Evolutionary conservation across 2,888 invertebrate species (phyloP).

Genomic region (Conomelus anceps): DNA sequence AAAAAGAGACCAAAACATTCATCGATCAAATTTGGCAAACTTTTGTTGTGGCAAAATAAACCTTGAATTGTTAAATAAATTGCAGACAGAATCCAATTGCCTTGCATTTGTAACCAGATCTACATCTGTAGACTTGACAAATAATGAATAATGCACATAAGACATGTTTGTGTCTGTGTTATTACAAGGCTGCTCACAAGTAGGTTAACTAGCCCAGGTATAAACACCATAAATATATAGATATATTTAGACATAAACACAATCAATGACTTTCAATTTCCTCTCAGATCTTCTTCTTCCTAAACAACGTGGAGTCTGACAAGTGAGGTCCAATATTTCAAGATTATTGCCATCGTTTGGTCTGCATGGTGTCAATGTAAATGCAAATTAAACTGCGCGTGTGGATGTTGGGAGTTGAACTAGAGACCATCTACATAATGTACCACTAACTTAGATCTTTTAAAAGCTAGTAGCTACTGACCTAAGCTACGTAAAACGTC

Average conservation of each 20-base stretch:
- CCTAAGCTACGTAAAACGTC: neutral
- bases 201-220: neutral
- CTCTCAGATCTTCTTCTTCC: neutral
- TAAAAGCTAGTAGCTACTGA: neutral
- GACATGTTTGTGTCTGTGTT: neutral
- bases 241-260: too few species aligned
- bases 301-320: neutral
- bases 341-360: neutral
- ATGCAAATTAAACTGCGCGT: neutral
- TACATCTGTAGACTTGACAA: neutral
- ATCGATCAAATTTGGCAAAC: too few species aligned
- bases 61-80: neutral
- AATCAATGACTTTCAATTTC: neutral
- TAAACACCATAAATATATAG: neutral
- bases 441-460: neutral
- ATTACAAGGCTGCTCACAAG: neutral
- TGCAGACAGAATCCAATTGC: neutral
- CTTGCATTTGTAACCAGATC: neutral
- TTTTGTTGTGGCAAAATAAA: too few species aligned
- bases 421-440: neutral
- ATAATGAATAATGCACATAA: neutral
- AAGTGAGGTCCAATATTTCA: neutral
- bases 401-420: too few species aligned
- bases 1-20: too few species aligned
- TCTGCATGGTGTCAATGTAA: neutral